Conservation (phyloP, 2,113 vertebrate genomes). For the Archocentrus centrarchus region DNA sequence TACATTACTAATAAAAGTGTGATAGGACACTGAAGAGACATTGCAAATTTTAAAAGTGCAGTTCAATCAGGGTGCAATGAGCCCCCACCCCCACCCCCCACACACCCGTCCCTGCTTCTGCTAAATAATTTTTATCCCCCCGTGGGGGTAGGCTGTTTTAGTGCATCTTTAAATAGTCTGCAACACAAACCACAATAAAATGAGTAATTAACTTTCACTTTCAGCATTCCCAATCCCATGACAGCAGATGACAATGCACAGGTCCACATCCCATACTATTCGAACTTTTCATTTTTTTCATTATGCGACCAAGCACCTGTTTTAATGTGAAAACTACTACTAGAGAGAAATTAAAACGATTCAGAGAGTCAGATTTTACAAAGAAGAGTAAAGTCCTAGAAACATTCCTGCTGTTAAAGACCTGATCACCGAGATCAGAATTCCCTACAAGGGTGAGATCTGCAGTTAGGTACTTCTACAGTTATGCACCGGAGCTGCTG, state of each 20-base stretch:
- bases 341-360: neutral
- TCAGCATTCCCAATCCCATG: neutral
- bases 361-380: neutral
- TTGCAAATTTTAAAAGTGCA: neutral
- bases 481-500: neutral
- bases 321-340: neutral
- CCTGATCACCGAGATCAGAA: neutral
- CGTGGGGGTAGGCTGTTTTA: neutral
- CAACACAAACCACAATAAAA: neutral
- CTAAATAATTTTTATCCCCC: neutral
- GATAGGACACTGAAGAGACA: neutral
- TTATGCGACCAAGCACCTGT: neutral
- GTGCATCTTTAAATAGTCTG: neutral
- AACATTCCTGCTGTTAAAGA: too few relatives aligned
- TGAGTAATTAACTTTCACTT: neutral
- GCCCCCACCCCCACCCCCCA: neutral
- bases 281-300: neutral
- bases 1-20: neutral
- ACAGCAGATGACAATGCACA: neutral
- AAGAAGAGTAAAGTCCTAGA: neutral
- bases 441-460: neutral
- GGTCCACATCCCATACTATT: neutral
- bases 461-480: neutral
- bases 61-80: neutral
- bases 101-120: neutral